Conservation (phyloP, 2,797 vertebrate species). For the Emys orbicularis region DNA sequence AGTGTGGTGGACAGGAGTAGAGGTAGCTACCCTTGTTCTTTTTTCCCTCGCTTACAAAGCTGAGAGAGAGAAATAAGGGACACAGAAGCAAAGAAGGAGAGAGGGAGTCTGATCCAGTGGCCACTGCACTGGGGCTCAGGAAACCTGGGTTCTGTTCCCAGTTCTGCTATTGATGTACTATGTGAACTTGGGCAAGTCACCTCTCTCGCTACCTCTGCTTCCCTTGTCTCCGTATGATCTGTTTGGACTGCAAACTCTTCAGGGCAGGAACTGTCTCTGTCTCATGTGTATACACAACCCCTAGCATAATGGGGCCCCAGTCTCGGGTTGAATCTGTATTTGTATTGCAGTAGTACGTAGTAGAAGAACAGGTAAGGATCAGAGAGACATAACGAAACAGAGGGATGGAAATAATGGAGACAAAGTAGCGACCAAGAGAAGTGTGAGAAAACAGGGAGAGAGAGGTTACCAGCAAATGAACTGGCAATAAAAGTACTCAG, state of each 20-base stretch:
- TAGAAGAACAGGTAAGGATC: not conserved
- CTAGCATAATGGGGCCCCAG: not conserved
- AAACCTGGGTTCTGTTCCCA: not conserved
- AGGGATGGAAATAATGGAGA: not conserved
- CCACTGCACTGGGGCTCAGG: no score
- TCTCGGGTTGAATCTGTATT: not conserved
- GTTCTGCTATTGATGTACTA: not conserved
- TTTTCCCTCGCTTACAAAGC: not conserved
- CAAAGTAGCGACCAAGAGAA: not conserved
- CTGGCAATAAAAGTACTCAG: not conserved
- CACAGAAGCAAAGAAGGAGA: not conserved
- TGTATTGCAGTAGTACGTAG: not conserved
- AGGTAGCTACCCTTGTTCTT: not conserved
- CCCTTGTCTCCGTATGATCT: not conserved
- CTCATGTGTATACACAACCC: not conserved
- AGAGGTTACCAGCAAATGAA: not conserved
- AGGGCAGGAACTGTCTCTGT: not conserved
- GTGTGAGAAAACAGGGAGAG: not conserved
- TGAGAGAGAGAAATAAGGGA: not conserved
- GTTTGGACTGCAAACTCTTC: not conserved
- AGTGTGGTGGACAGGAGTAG: not conserved
- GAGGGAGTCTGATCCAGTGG: not conserved
- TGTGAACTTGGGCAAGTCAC: not conserved
- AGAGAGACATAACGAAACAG: not conserved
- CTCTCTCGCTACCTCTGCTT: not conserved